phyloP scores from a whole-genome alignment of 2,888 invertebrate genomes.

The Amphipoea oculea region DNA sequence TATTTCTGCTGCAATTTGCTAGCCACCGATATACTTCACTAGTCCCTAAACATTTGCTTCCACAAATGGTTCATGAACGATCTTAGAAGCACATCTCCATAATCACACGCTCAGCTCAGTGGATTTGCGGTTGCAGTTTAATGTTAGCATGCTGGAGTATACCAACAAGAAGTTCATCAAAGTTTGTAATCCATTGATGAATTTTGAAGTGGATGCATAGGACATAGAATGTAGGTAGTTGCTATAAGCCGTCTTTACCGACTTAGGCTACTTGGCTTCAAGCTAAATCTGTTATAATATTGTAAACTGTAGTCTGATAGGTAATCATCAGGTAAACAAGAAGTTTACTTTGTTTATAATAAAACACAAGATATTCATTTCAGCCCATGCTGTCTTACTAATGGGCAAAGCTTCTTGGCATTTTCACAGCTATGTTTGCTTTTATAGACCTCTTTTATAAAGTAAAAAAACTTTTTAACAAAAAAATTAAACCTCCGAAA shows the following conservation, averaged over 20 bases:
- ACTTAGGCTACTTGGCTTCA: neutral
- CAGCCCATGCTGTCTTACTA: neutral
- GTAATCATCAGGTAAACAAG: neutral
- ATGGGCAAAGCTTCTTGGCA: neutral
- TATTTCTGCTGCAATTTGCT: neutral
- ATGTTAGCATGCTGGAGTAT: constrained; percentile 12
- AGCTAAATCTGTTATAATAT: neutral
- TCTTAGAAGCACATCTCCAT: constrained; percentile 13
- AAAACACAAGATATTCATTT: neutral
- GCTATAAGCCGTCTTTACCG: neutral
- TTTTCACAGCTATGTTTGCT: neutral
- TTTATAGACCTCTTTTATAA: neutral
- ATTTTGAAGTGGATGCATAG: constrained; percentile 36
- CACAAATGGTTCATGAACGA: constrained; percentile 1
- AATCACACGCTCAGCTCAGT: constrained; percentile 1
- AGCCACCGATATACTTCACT: neutral
- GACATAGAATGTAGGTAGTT: neutral
- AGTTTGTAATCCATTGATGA: constrained; percentile 54
- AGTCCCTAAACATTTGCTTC: neutral
- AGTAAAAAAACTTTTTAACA: too few relatives aligned
- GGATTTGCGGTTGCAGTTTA: constrained; percentile 36
- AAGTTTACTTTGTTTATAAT: neutral
- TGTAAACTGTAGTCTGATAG: neutral
- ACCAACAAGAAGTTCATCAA: constrained; percentile 45
- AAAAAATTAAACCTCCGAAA: too few relatives aligned